A percentile compares a stretch with the other conserved stretches of the same genome.
phyloP scores from a whole-genome alignment of 2,797 vertebrate genomes.

The Anabacerthia variegaticeps region DNA sequence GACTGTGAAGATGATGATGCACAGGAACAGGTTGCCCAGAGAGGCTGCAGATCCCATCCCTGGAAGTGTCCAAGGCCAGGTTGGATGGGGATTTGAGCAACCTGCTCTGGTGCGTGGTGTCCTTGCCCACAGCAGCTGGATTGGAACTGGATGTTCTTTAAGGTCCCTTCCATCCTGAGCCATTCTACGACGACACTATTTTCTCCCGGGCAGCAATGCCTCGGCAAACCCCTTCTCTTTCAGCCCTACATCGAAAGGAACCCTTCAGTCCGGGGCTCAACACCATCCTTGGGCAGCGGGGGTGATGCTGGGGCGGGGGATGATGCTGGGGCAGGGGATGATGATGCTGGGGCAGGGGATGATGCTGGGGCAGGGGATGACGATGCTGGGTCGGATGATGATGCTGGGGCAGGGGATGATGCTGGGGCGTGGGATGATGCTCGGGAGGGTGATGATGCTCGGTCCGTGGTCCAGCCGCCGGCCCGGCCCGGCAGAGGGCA shows the following conservation, averaged over 20 bases:
- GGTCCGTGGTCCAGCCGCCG: too few relatives aligned
- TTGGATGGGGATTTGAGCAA: neutral
- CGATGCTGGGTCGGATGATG: too few relatives aligned
- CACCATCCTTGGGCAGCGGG: neutral
- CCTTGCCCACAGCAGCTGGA: neutral
- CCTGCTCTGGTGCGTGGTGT: too few relatives aligned
- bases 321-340: too few relatives aligned
- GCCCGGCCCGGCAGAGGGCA: neutral
- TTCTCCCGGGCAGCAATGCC: neutral
- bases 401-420: too few relatives aligned
- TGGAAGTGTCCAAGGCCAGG: rapidly evolving
- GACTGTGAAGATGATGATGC: rapidly evolving
- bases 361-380: too few relatives aligned
- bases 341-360: too few relatives aligned
- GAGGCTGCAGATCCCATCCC: rapidly evolving
- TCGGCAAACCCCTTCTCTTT: rapidly evolving
- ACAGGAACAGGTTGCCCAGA: rapidly evolving
- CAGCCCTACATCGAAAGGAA: too few relatives aligned
- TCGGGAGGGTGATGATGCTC: too few relatives aligned
- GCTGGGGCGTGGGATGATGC: too few relatives aligned
- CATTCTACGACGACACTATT: neutral
- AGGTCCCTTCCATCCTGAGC: neutral
- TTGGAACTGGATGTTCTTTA: neutral
- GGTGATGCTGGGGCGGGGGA: too few relatives aligned
- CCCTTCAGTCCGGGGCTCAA: too few relatives aligned